A percentile compares a stretch with the other conserved stretches of the same genome.
Evolutionary conservation across 2,113 vertebrate species (phyloP).

Genomic region (Mastomys natalensis): DNA sequence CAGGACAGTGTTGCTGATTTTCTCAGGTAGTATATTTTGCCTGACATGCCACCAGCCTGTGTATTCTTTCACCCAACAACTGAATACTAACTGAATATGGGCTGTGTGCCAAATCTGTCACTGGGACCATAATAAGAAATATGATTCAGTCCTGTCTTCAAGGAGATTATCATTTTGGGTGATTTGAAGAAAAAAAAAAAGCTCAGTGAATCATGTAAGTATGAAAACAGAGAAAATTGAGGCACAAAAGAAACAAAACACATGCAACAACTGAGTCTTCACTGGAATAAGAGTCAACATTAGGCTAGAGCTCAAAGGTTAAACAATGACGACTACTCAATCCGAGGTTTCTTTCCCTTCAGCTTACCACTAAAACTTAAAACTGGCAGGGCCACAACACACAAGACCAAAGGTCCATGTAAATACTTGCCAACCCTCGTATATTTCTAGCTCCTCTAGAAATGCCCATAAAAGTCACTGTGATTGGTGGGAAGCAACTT

Average conservation of each 20-base stretch:
- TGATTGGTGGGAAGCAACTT: background rate
- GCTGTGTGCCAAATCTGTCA: background rate
- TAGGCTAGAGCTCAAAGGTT: background rate
- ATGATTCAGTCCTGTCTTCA: background rate
- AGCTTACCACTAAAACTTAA: background rate
- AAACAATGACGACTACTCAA: background rate
- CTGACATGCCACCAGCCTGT: background rate
- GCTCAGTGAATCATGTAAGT: background rate
- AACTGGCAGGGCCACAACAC: background rate
- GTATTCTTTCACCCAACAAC: slow-evolving; percentile 35
- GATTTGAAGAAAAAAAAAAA: background rate
- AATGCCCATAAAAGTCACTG: background rate
- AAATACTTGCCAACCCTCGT: background rate
- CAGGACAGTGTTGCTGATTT: slow-evolving; percentile 33
- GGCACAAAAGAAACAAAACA: background rate
- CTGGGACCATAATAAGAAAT: background rate
- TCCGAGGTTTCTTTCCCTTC: slow-evolving; percentile 26
- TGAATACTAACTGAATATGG: background rate
- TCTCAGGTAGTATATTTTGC: background rate
- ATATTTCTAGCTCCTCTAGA: background rate
- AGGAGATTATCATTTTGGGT: background rate
- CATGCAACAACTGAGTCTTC: background rate
- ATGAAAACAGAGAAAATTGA: background rate
- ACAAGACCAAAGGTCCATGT: background rate
- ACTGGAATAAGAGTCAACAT: background rate